A percentile compares a stretch with the other conserved stretches of the same genome.
These are phyloP conservation scores for Rhea pennata DNA, from an alignment of 2,113 vertebrate genomes.

Conservation along the genomic window DNA sequence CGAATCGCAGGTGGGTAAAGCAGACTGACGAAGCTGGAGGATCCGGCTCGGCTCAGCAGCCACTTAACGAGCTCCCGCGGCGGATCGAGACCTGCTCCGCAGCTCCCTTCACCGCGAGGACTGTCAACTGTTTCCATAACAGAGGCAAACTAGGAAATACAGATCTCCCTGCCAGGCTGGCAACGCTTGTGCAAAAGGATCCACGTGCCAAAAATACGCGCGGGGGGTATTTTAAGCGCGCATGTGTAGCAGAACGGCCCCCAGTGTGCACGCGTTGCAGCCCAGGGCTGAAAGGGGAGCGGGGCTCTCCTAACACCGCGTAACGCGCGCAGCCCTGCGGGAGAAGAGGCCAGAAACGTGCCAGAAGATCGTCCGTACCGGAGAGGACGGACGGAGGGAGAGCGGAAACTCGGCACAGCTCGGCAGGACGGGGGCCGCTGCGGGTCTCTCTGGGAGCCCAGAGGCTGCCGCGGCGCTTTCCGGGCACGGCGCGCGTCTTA, in stretches of 20 bases:
- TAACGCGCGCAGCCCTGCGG: background rate
- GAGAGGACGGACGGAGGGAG: rapidly evolving
- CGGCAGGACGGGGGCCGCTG: rapidly evolving
- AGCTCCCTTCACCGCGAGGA: background rate
- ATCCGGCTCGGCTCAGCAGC: too few relatives aligned
- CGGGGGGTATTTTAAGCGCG: rapidly evolving
- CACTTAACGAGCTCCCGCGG: background rate
- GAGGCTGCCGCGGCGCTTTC: background rate
- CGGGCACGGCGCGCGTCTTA: background rate
- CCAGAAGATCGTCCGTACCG: background rate
- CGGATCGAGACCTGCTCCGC: background rate
- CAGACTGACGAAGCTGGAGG: too few relatives aligned
- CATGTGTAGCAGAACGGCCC: background rate
- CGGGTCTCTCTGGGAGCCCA: rapidly evolving
- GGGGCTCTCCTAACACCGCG: too few relatives aligned
- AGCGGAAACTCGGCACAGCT: rapidly evolving
- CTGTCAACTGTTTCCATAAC: background rate
- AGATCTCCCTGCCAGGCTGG: background rate
- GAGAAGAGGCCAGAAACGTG: background rate
- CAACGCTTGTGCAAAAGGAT: too few relatives aligned
- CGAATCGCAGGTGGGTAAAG: too few relatives aligned
- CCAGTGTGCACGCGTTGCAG: too few relatives aligned
- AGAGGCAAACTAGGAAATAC: too few relatives aligned
- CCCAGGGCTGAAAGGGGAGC: too few relatives aligned
- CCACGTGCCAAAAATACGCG: rapidly evolving